Evolutionary conservation across 2,113 vertebrate genomes (phyloP).

Genomic region (Butorides virescens): DNA sequence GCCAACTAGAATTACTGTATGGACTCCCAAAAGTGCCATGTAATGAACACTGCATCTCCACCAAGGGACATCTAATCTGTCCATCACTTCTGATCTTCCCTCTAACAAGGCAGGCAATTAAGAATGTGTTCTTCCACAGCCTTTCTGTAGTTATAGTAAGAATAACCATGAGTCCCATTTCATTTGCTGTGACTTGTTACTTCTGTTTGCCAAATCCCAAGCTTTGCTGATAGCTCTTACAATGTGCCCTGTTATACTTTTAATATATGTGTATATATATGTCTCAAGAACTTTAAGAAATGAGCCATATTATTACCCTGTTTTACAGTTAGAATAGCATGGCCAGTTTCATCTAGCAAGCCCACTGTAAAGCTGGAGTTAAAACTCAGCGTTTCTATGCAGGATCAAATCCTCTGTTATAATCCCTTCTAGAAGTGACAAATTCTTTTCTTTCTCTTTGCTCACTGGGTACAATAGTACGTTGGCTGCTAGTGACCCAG

Average conservation of each 20-base stretch:
- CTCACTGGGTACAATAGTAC: not conserved
- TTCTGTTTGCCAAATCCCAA: not conserved
- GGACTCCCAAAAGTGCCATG: not conserved
- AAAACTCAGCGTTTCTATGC: not conserved
- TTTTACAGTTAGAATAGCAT: not conserved
- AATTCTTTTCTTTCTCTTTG: constrained; percentile 4
- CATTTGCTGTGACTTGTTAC: not conserved
- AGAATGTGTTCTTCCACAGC: not conserved
- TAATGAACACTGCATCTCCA: not conserved
- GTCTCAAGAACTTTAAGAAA: not conserved
- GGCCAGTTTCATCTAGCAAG: not conserved
- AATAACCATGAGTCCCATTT: not conserved
- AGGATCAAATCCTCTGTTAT: not conserved
- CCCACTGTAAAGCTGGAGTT: not conserved
- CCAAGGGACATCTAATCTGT: not conserved
- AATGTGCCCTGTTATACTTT: not conserved
- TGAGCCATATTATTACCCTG: not conserved
- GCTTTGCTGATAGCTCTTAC: not conserved
- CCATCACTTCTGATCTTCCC: not conserved
- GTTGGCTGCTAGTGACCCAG: not conserved
- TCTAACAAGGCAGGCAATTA: not conserved
- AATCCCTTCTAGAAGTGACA: not conserved
- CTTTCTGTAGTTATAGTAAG: not conserved
- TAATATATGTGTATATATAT: not conserved
- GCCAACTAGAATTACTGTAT: not conserved